Percentiles rank a stretch among this genome's conserved stretches.
These are phyloP conservation scores for Drosophila limbata DNA, from an alignment of 2,888 invertebrate genomes.

Conservation along the genomic window DNA sequence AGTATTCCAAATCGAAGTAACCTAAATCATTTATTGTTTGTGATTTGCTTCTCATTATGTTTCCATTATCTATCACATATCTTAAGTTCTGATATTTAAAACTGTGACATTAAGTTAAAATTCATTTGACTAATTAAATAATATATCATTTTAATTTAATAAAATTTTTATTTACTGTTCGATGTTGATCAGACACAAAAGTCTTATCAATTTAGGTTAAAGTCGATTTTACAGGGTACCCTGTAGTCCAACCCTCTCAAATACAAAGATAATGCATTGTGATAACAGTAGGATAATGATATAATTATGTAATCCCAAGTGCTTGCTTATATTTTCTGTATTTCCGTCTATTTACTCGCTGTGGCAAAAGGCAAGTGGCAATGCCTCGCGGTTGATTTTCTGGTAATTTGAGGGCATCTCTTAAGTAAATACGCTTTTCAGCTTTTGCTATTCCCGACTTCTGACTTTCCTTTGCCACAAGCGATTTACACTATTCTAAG, in stretches of 20 bases:
- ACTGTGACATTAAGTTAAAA: too few relatives aligned
- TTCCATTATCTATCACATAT: too few relatives aligned
- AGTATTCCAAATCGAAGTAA: conserved; percentile 19
- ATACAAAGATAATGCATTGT: neutral
- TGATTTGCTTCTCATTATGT: too few relatives aligned
- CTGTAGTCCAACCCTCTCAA: neutral
- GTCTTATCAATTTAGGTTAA: neutral
- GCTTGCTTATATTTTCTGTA: conserved; percentile 9
- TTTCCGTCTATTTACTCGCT: neutral
- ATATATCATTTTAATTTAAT: neutral
- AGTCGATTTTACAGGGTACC: neutral
- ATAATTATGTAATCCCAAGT: conserved; percentile 2
- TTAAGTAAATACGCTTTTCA: conserved; percentile 25
- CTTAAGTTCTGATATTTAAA: too few relatives aligned
- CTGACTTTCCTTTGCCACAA: conserved; percentile 10
- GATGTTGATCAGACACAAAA: too few relatives aligned
- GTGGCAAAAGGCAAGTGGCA: conserved; percentile 6
- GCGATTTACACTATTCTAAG: conserved; percentile 61
- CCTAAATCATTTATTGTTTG: too few relatives aligned
- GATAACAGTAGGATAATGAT: conserved; percentile 6
- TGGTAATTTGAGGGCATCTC: conserved; percentile 35
- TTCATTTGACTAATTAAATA: neutral
- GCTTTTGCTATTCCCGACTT: conserved; percentile 15
- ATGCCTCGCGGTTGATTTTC: neutral
- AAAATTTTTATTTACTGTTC: too few relatives aligned